phyloP scores from a whole-genome alignment of 53 echinoderm and acorn worm genomes.

The Luidia sarsii region DNA sequence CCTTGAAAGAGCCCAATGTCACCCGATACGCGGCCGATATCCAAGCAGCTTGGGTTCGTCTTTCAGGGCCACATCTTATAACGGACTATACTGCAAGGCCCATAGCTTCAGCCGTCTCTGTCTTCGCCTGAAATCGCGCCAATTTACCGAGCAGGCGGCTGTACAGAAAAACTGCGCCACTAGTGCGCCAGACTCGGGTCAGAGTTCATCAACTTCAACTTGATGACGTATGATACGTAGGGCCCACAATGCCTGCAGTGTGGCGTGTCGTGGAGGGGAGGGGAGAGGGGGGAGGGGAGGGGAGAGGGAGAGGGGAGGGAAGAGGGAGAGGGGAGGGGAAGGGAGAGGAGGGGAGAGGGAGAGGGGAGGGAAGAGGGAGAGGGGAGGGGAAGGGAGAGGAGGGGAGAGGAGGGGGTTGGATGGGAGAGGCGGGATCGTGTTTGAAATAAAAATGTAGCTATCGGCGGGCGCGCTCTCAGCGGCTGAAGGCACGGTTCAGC shows the following conservation, averaged over 20 bases:
- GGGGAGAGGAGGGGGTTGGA: no score
- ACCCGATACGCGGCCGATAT: constrained; percentile 45
- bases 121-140: constrained; percentile 43
- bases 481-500: background rate
- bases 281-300: no score
- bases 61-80: constrained; percentile 38
- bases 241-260: background rate
- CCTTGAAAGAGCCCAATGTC: constrained; percentile 34
- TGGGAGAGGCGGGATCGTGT: background rate
- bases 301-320: no score
- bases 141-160: constrained; percentile 33
- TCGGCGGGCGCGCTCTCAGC: background rate
- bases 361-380: no score
- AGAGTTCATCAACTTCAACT: constrained; percentile 38
- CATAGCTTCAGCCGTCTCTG: no score
- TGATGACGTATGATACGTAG: constrained; percentile 33
- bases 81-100: no score
- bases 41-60: constrained; percentile 18
- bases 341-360: no score
- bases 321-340: no score
- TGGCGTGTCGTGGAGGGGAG: background rate
- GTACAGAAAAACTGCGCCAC: no score
- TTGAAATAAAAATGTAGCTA: background rate
- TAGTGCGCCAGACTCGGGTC: no score
- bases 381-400: no score